phyloP scores from a whole-genome alignment of 2,797 vertebrate species.

The Channallabes apus region DNA sequence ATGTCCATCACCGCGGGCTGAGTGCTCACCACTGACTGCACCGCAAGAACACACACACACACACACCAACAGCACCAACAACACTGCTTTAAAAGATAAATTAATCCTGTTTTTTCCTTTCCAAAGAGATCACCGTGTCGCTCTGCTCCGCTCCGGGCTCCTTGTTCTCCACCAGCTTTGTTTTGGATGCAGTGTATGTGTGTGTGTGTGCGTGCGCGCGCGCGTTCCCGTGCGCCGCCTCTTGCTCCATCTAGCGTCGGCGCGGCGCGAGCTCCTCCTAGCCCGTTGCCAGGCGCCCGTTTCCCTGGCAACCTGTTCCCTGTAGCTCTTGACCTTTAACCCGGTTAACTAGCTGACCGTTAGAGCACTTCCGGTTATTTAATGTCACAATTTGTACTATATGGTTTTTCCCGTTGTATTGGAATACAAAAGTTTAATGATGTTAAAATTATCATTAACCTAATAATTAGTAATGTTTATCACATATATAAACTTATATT shows the following conservation, averaged over 20 bases:
- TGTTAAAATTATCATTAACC: too few relatives aligned
- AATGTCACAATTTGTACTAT: conserved; percentile 34
- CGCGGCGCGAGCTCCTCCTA: conserved; percentile 86
- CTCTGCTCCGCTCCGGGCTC: conserved; percentile 69
- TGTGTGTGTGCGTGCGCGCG: conserved; percentile 53
- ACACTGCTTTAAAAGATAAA: conserved; percentile 34
- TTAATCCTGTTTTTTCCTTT: conserved; percentile 63
- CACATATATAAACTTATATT: too few relatives aligned
- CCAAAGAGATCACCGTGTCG: conserved; percentile 52
- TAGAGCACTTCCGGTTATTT: conserved; percentile 61
- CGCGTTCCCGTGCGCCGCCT: conserved; percentile 79
- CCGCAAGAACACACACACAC: conserved; percentile 57
- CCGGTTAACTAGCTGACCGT: conserved; percentile 65
- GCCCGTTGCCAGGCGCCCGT: conserved; percentile 99
- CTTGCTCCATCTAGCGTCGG: conserved; percentile 88
- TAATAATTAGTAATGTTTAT: too few relatives aligned
- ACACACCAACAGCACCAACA: conserved; percentile 38
- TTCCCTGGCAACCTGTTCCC: conserved; percentile 95
- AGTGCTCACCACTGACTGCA: conserved; percentile 58
- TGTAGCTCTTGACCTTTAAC: conserved; percentile 78
- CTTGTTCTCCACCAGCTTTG: conserved; percentile 56
- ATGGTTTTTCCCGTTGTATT: too few relatives aligned
- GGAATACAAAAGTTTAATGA: too few relatives aligned
- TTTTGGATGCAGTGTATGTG: conserved; percentile 72
- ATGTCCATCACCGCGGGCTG: conserved; percentile 88